Percentiles rank a stretch among this genome's conserved stretches.
phyloP scores from a whole-genome alignment of 2,888 invertebrate species.

The Drosophila helvetica region DNA sequence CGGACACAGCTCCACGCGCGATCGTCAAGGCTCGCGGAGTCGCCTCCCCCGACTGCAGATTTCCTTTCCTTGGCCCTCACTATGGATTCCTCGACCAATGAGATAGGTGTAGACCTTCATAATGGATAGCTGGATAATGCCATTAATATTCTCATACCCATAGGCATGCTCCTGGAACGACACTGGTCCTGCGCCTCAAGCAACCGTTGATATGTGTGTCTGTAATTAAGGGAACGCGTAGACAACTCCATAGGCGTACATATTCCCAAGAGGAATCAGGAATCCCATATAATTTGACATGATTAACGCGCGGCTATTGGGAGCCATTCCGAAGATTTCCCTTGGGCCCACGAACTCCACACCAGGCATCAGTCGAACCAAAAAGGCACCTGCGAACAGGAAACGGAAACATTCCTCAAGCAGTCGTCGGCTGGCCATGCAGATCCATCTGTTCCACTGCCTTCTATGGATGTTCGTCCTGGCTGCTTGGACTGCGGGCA shows the following conservation, averaged over 20 bases:
- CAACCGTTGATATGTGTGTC: not conserved
- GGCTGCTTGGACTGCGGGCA: not conserved
- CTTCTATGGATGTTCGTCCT: not conserved
- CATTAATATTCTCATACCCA: no score
- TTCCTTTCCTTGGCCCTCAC: no score
- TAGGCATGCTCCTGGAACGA: not conserved
- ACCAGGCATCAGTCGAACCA: not conserved
- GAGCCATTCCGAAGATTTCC: conserved; percentile 51
- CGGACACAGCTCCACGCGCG: no score
- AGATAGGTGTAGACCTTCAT: no score
- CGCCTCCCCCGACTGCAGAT: no score
- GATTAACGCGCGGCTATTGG: conserved; percentile 15
- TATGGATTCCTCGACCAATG: no score
- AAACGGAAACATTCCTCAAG: not conserved
- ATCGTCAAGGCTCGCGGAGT: no score
- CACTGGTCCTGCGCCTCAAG: not conserved
- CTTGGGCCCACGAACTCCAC: conserved; percentile 7
- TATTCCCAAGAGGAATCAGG: not conserved
- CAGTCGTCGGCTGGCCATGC: conserved; percentile 16
- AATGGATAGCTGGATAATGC: no score
- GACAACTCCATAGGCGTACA: not conserved
- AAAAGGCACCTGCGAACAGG: no score
- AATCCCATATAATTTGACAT: conserved; percentile 7
- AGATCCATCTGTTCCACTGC: not conserved
- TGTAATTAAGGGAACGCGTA: not conserved